A percentile compares a stretch with the other conserved stretches of the same genome.
Conservation (phyloP, 2,113 vertebrate species). For the Dipodomys merriami region DNA sequence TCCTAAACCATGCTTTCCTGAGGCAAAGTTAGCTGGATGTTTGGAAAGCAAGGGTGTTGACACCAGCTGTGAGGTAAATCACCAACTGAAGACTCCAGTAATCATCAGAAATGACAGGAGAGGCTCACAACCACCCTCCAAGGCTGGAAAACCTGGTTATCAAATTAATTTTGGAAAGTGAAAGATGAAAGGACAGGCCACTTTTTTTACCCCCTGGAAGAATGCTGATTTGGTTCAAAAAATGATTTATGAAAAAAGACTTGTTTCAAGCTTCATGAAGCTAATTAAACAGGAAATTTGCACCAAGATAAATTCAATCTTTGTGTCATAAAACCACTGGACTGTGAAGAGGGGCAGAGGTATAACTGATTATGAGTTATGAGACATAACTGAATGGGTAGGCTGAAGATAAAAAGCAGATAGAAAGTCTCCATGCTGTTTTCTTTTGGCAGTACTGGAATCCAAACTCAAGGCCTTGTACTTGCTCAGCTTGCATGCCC, state of each 20-base stretch:
- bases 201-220: background rate
- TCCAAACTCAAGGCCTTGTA: no score
- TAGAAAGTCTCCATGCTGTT: background rate
- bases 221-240: background rate
- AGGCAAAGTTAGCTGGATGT: conserved; percentile 1
- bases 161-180: background rate
- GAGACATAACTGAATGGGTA: background rate
- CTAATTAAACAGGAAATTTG: conserved; percentile 39
- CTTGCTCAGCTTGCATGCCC: no score
- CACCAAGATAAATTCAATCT: conserved; percentile 12
- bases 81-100: background rate
- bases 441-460: no score
- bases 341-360: background rate
- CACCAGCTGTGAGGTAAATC: conserved; percentile 7
- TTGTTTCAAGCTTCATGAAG: conserved; percentile 51
- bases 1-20: background rate
- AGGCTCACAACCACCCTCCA: background rate
- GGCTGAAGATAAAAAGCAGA: background rate
- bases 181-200: conserved; percentile 27
- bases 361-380: conserved; percentile 8
- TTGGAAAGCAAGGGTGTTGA: conserved; percentile 41
- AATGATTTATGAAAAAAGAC: conserved; percentile 5
- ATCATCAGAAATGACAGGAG: conserved; percentile 10
- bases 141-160: background rate
- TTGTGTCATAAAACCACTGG: background rate